Conservation (phyloP, 1,140 invertebrate species). For the Brachionus angularis region DNA sequence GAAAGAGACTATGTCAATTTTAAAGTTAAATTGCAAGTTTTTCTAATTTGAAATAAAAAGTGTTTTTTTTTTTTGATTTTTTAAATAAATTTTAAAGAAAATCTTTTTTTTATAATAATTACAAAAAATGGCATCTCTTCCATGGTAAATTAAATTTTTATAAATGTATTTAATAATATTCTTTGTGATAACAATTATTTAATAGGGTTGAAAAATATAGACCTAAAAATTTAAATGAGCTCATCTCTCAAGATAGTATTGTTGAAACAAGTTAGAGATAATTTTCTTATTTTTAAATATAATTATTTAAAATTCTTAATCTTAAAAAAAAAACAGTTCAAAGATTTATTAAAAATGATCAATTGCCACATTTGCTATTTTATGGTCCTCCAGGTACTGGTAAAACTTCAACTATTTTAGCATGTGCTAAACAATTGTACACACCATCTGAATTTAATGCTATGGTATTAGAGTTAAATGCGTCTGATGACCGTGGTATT, state of each 20-base stretch:
- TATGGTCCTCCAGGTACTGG: constrained; percentile 98
- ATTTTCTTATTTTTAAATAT: background rate
- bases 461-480: constrained; percentile 83
- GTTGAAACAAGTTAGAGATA: constrained; percentile 80
- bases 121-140: constrained; percentile 18
- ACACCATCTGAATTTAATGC: constrained; percentile 76
- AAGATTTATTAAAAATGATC: constrained; percentile 84
- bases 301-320: constrained; percentile 55
- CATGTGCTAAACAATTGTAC: constrained; percentile 89
- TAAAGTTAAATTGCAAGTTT: no score
- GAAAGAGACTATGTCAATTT: no score
- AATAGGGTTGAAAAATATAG: constrained; percentile 93
- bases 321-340: no score
- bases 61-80: background rate
- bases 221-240: constrained; percentile 78
- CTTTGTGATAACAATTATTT: background rate
- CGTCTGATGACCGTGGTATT: constrained; percentile 97
- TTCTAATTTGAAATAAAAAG: no score
- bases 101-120: background rate
- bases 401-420: constrained; percentile 95
- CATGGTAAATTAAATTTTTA: background rate
- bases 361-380: constrained; percentile 89
- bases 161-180: background rate
- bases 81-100: background rate
- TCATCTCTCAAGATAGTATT: constrained; percentile 95